Conservation (phyloP, 2,113 vertebrate genomes). For the Cichladusa arquata region DNA sequence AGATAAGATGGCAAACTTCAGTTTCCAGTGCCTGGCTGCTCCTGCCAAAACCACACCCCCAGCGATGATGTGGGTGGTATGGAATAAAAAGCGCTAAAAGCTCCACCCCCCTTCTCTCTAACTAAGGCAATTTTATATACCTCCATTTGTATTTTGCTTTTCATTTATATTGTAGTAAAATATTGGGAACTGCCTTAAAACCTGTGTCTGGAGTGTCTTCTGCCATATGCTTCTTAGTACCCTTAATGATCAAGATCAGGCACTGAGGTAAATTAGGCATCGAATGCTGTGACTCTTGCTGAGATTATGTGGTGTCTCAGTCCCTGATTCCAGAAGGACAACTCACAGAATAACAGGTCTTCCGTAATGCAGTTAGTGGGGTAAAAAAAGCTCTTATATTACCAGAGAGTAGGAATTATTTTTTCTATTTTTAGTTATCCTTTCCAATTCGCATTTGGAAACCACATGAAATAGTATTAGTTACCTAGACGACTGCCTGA, state of each 20-base stretch:
- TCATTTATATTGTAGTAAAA: background rate
- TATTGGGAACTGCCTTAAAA: background rate
- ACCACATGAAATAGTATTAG: background rate
- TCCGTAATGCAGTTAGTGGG: background rate
- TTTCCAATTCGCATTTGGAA: background rate
- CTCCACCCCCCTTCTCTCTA: background rate
- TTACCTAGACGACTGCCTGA: background rate
- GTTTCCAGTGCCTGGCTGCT: background rate
- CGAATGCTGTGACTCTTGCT: background rate
- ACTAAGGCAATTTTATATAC: background rate
- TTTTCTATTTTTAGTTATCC: background rate
- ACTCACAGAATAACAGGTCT: background rate
- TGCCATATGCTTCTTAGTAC: background rate
- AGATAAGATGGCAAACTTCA: background rate
- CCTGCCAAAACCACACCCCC: accelerated
- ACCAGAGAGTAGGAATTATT: background rate
- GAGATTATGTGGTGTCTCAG: background rate
- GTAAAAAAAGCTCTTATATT: background rate
- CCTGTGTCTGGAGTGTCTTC: background rate
- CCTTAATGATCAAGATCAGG: background rate
- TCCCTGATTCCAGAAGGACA: background rate
- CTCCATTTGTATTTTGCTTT: background rate
- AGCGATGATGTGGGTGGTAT: background rate
- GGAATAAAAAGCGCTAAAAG: background rate
- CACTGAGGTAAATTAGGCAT: background rate